Evolutionary conservation across 2,797 vertebrate species (phyloP), one percentile per base, ranked within the genome.

Genomic region (Sylvilagus floridanus): DNA sequence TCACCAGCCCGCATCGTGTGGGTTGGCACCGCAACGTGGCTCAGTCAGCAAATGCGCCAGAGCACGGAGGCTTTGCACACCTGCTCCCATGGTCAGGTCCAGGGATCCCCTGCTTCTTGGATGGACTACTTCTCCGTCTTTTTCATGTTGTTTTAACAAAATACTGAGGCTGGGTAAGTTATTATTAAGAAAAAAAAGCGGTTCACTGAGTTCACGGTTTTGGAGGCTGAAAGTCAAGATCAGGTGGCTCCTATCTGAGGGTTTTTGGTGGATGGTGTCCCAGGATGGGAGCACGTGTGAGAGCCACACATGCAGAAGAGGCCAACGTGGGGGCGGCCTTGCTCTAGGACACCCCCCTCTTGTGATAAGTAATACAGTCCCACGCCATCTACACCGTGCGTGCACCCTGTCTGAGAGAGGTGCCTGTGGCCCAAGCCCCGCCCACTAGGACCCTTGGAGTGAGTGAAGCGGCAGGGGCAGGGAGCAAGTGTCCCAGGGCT

Each of bases 1-100:
- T 60, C 71, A 79, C 37, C 42, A 81, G 47, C 24, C 13, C 28
- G 76, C 5, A 11, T 54, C 78, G n/a, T 24, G 7, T 14, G 30
- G 88, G 30, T 4, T 21, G 50, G 84, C 24, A 69, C 4, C 26
- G 60, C 57, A 57, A 19, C 66, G 17, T 12, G 50, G 22, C 72
- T 95, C 63, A 17, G 28, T 3, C 65, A 1, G 5, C 47, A 42
- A 62, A 16, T 35, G 63, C 79, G 76, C 21, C 66, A 65, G 93
- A 85, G 26, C 62, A n/a, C 16, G 5, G 60, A 77, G 52, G 52
- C 60, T 12, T 9, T 98, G 98, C 98, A 98, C 98, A 98, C 98
- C 98, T 98, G 81, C 91, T 98, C 95, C 95, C 97, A 2, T 50
- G 47, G 96, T 98, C 97, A 97, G 87, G 42, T 28, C 28, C 81